Evolutionary conservation across 2,797 vertebrate genomes (phyloP), one percentile per base, ranked within the genome.

Genomic region (Girardinus metallicus): DNA sequence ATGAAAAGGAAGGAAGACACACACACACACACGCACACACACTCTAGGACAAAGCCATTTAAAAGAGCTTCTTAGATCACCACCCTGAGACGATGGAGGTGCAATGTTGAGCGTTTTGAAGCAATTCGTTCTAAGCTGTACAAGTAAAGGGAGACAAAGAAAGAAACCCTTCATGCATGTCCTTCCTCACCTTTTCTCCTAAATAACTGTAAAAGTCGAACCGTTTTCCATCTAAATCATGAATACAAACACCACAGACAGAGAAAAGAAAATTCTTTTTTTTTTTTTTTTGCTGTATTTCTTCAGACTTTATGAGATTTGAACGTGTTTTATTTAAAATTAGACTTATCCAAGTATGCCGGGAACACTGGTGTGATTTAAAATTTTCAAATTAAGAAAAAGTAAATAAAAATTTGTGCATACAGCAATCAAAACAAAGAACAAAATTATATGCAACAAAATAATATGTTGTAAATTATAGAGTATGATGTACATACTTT

Each of bases 21-120:
- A 44, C 51, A 12, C 11, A 26, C 55, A 64, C 60, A 43, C 47
- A 68, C 81, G 75, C 77, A 43, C 64, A 77, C 44, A 6, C 57
- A 62, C 49, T 66, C 68, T 92, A 88, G 71, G 49, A 94, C 93
- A 44, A 4, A 73, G 2, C 55, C 85, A 60, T 95, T 96, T 95
- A 94, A 95, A 94, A 95, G 95, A 96, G 94, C 86, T 92, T 92
- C 95, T 98, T 96, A 97, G 97, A 98, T 97, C 97, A 97, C 93
- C 87, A 91, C 93, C 75, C 96, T 97, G 97, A 97, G 96, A 97
- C 96, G 77, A 93, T 91, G 95, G 94, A 91, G 95, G 92, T 96
- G 93, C 95, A 96, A 95, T 95, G 95, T 91, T 88, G 89, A 93
- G 93, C 93, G 95, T 95, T 96, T 96, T 95, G 94, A 94, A 94